phyloP scores from a whole-genome alignment of 2,888 invertebrate species.

The Mythimna ferrago region DNA sequence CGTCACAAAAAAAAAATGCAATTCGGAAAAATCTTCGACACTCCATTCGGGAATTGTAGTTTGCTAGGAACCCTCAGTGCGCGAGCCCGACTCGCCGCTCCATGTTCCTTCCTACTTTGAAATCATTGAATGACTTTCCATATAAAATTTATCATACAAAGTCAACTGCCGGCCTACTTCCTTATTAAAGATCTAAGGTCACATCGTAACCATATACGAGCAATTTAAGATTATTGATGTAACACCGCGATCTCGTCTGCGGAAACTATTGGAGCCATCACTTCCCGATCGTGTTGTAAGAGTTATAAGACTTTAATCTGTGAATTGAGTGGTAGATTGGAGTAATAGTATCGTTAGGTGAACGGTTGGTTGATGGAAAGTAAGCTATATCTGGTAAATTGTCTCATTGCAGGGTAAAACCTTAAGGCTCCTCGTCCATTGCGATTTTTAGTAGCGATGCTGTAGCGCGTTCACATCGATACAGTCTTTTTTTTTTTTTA shows the following conservation, averaged over 20 bases:
- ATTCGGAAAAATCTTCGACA: no score
- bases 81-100: no score
- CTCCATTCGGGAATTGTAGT: no score
- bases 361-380: neutral
- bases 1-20: no score
- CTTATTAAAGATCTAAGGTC: conserved; percentile 30
- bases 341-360: neutral
- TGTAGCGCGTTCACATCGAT: no score
- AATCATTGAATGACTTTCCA: no score
- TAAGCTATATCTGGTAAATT: neutral
- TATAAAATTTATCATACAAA: neutral
- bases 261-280: conserved; percentile 14
- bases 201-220: conserved; percentile 20
- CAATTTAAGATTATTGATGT: conserved; percentile 38
- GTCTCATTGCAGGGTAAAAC: neutral
- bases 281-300: conserved; percentile 45
- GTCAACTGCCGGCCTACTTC: conserved; percentile 12
- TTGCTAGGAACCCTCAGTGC: no score
- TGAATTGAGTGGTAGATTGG: neutral
- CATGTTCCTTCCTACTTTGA: no score
- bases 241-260: conserved; percentile 7
- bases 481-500: no score
- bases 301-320: neutral
- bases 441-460: no score
- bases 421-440: no score